Percentiles rank a stretch among this genome's conserved stretches.
Evolutionary conservation across 2,888 invertebrate species (phyloP).

Genomic region (Amphipoea lucens): DNA sequence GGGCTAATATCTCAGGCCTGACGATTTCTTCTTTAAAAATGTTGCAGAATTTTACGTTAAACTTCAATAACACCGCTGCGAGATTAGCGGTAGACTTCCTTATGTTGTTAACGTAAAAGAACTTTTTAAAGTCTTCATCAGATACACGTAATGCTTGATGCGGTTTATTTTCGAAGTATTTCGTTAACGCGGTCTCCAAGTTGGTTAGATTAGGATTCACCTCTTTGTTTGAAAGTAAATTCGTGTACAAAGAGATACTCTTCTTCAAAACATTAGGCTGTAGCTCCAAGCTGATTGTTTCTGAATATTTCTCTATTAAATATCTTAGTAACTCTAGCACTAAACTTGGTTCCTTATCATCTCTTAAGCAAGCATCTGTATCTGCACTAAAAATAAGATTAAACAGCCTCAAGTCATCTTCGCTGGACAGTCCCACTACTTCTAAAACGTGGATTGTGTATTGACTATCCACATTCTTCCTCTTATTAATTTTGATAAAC

Average conservation of each 20-base stretch:
- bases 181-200: constrained; percentile 89
- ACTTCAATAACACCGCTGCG: constrained; percentile 90
- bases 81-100: constrained; percentile 91
- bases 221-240: constrained; percentile 83
- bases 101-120: constrained; percentile 87
- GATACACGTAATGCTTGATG: constrained; percentile 88
- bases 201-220: constrained; percentile 85
- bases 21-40: constrained; percentile 85
- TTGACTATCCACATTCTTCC: constrained; percentile 78
- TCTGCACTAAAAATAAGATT: constrained; percentile 81
- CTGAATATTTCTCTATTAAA: constrained; percentile 86
- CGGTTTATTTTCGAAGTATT: constrained; percentile 91
- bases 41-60: constrained; percentile 85
- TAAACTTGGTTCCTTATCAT: constrained; percentile 88
- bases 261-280: constrained; percentile 80
- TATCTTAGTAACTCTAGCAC: constrained; percentile 87
- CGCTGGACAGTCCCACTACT: constrained; percentile 79
- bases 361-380: constrained; percentile 79
- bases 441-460: constrained; percentile 85
- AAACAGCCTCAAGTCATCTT: constrained; percentile 85
- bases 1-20: constrained; percentile 86
- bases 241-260: constrained; percentile 83
- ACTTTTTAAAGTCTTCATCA: constrained; percentile 88
- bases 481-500: constrained; percentile 86
- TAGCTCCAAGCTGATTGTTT: constrained; percentile 75